Evolutionary conservation across 2,888 invertebrate species (phyloP), one percentile per base, ranked within the genome.

Genomic region (Cremastobaeus sp.): DNA sequence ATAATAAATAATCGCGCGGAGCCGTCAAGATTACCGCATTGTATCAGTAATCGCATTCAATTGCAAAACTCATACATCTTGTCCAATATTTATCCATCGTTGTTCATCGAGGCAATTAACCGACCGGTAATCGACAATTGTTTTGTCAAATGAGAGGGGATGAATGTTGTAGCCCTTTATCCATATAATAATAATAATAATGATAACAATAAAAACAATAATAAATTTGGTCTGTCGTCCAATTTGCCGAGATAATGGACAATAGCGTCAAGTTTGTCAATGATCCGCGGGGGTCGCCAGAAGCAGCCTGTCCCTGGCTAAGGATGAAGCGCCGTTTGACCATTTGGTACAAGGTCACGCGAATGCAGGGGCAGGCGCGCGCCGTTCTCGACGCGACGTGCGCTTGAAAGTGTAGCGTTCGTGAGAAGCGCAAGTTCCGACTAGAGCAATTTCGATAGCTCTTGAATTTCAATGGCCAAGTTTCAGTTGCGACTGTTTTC

Each of bases 321-420:
- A 74, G 81, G 82, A 83, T 81, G 79, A 82, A 82, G 78, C 77
- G 78, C 76, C 79, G 83, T 83, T 80, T 81, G 83, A 80, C 78
- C 80, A 84, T 84, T 80, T 81, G 84, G 81, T 81, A 84, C 83
- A 84, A 84, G 84, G 84, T 82, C 82, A 79, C 62, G 77, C 48
- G 62, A 76, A 76, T 71, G 66, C 48, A 66, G 52, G 74, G 66
- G 76, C 64, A 69, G 59, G 75, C 18, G 30, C 59, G 47, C 43
- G 45, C 50, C n/a, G n/a, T n/a, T n/a, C n/a, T n/a, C n/a, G n/a
- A n/a, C n/a, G n/a, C n/a, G n/a, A n/a, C n/a, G n/a, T n/a, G n/a
- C n/a, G n/a, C n/a, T n/a, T n/a, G n/a, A n/a, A n/a, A n/a, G n/a
- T n/a, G n/a, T n/a, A n/a, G n/a, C n/a, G n/a, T n/a, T n/a, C n/a